A percentile compares a stretch with the other conserved stretches of the same genome.
These are phyloP conservation scores for Drosophila sp. DNA, from an alignment of 1,140 invertebrate species.

Conservation along the genomic window DNA sequence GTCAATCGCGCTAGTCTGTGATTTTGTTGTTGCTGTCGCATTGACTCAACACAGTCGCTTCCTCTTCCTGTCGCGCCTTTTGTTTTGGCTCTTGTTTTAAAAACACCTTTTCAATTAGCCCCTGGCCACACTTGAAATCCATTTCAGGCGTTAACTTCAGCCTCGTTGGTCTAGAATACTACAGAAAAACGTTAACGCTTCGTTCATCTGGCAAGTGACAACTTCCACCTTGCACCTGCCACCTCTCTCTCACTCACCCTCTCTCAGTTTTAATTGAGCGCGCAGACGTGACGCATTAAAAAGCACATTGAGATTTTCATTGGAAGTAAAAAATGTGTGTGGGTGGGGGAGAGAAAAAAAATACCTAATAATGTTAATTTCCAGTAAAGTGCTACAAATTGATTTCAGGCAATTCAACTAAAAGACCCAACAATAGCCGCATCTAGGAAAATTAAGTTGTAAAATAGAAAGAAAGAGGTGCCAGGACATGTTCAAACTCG, in stretches of 20 bases:
- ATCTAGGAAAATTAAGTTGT: constrained; percentile 25
- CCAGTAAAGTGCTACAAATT: constrained; percentile 75
- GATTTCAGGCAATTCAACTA: constrained; percentile 58
- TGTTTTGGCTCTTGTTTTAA: constrained; percentile 37
- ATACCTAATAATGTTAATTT: constrained; percentile 70
- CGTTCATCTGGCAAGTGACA: constrained; percentile 69
- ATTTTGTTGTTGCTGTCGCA: constrained; percentile 54
- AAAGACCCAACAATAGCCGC: not conserved
- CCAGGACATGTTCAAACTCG: not conserved
- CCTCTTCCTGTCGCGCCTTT: constrained; percentile 44
- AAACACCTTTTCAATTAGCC: constrained; percentile 76
- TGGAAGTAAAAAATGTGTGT: constrained; percentile 28
- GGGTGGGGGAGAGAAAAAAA: constrained; percentile 37
- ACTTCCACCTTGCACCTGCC: constrained; percentile 22
- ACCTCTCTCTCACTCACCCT: constrained; percentile 26
- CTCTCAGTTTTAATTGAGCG: constrained; percentile 63
- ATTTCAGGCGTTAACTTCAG: constrained; percentile 76
- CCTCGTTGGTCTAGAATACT: constrained; percentile 30
- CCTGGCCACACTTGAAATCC: constrained; percentile 71
- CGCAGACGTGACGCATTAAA: constrained; percentile 61
- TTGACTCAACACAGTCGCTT: constrained; percentile 18
- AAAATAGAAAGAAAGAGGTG: not conserved
- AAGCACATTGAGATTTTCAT: constrained; percentile 46
- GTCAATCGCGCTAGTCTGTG: constrained; percentile 80
- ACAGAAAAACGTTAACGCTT: constrained; percentile 64